These are phyloP conservation scores for Agriotes lineatus DNA, from an alignment of 2,888 invertebrate species.

Conservation along the genomic window DNA sequence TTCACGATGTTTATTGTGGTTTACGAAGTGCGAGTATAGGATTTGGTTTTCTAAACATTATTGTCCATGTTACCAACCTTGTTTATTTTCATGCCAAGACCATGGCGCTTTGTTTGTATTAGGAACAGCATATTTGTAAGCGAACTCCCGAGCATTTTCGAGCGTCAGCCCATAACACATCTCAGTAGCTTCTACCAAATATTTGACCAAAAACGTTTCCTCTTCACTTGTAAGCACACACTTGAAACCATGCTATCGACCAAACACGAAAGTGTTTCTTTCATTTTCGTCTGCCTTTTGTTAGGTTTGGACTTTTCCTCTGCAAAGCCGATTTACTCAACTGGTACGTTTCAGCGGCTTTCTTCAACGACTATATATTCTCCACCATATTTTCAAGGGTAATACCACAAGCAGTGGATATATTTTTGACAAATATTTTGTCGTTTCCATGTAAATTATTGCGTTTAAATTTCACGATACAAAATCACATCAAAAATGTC, in stretches of 20 bases:
- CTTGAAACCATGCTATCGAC: neutral
- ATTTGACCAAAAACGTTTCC: neutral
- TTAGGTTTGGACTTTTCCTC: neutral
- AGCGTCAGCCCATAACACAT: slow-evolving; percentile 12
- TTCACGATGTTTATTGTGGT: no score
- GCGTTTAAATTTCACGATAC: no score
- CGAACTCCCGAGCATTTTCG: neutral
- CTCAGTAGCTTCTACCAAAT: slow-evolving; percentile 4
- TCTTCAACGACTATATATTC: neutral
- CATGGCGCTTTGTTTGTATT: neutral
- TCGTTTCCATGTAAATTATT: no score
- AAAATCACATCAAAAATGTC: no score
- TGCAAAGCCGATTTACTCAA: neutral
- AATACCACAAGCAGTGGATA: no score
- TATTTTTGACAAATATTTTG: no score
- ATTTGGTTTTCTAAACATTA: no score
- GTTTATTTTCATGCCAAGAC: neutral
- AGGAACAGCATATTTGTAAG: slow-evolving; percentile 6
- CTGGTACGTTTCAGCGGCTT: neutral
- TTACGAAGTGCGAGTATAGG: no score
- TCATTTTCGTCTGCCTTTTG: neutral
- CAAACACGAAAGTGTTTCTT: neutral
- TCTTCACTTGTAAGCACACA: neutral
- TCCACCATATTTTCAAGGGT: no score
- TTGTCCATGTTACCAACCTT: neutral